Conservation (phyloP, 2,113 vertebrate genomes). For the Neogobius melanostomus region DNA sequence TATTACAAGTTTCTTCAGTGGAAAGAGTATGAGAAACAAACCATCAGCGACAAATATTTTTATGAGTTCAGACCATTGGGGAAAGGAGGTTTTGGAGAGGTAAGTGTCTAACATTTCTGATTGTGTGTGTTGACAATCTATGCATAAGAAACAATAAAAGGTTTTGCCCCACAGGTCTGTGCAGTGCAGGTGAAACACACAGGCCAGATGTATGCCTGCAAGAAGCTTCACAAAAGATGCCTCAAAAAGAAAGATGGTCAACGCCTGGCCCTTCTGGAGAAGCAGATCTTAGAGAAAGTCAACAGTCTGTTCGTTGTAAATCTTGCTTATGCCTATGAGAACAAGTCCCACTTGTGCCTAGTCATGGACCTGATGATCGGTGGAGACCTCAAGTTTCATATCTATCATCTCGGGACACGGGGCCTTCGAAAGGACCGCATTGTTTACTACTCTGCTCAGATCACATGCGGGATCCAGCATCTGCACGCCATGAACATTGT, state of each 20-base stretch:
- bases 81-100: conserved; percentile 92
- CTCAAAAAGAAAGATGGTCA: conserved; percentile 89
- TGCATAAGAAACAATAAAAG: background rate
- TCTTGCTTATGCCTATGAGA: conserved; percentile 86
- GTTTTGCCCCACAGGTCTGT: conserved; percentile 81
- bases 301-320: conserved; percentile 88
- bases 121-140: background rate
- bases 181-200: conserved; percentile 88
- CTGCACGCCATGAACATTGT: conserved; percentile 86
- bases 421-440: conserved; percentile 76
- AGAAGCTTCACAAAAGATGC: conserved; percentile 89
- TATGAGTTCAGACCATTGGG: conserved; percentile 87
- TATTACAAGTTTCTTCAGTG: conserved; percentile 88
- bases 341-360: conserved; percentile 87
- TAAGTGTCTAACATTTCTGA: conserved; percentile 55
- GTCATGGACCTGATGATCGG: conserved; percentile 94
- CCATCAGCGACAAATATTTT: conserved; percentile 84
- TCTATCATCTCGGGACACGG: conserved; percentile 76
- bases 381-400: conserved; percentile 90
- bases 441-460: conserved; percentile 88
- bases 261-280: conserved; percentile 87
- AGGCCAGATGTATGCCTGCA: conserved; percentile 93
- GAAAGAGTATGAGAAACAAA: conserved; percentile 89
- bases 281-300: conserved; percentile 87
- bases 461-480: conserved; percentile 84